Percentiles rank a stretch among this genome's conserved stretches.
Conservation (phyloP, 2,797 vertebrate genomes). For the Chromobotia macracanthus region DNA sequence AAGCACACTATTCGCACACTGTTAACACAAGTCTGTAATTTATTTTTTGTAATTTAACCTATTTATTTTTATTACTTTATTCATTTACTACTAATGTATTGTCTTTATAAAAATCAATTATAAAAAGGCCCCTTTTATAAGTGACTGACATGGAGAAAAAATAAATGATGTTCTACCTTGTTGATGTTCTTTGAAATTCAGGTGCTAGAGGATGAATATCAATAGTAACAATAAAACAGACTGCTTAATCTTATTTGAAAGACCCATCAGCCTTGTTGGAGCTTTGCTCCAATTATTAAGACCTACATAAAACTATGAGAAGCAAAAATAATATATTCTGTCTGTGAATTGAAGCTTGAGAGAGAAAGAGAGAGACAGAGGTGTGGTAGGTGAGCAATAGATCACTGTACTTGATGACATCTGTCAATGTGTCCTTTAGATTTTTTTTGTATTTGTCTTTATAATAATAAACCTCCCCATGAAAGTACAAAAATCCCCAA, state of each 20-base stretch:
- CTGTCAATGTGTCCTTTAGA: background rate
- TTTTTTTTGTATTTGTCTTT: constrained; percentile 1
- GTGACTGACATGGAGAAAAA: background rate
- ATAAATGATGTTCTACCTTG: background rate
- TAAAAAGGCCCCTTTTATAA: background rate
- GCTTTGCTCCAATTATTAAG: background rate
- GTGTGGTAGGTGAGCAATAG: background rate
- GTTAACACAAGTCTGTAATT: background rate
- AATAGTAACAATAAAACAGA: constrained; percentile 11
- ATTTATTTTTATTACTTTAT: background rate
- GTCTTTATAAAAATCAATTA: background rate
- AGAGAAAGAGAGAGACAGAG: background rate
- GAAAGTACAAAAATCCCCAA: background rate
- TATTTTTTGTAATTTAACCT: background rate
- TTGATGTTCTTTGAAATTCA: too few species aligned
- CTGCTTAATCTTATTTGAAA: background rate
- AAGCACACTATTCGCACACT: background rate
- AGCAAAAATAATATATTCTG: too few species aligned
- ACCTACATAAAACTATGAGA: background rate
- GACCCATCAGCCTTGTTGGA: background rate
- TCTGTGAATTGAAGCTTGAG: too few species aligned
- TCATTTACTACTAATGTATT: background rate
- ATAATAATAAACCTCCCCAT: background rate
- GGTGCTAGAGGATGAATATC: constrained; percentile 8
- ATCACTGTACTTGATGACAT: background rate